These are phyloP conservation scores for Dexiosoma caninum DNA, from an alignment of 2,888 invertebrate genomes.

Conservation along the genomic window DNA sequence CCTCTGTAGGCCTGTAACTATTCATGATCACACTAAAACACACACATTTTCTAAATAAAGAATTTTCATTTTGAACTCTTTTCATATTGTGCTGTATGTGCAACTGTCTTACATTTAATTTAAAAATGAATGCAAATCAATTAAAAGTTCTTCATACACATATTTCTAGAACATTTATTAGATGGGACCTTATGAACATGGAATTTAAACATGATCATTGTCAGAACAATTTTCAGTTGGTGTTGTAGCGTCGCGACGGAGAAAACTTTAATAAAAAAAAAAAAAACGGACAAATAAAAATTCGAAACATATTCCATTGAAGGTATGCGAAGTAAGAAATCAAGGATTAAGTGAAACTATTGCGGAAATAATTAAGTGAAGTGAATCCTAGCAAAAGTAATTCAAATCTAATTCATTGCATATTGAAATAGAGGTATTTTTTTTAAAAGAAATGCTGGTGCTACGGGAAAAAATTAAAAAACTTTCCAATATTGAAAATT, in stretches of 20 bases:
- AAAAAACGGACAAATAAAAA: background rate
- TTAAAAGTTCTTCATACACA: constrained; percentile 34
- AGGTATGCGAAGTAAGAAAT: constrained; percentile 15
- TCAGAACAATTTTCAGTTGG: constrained; percentile 56
- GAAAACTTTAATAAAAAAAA: constrained; percentile 16
- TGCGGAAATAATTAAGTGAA: background rate
- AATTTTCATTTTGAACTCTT: background rate
- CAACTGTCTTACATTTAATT: constrained; percentile 25
- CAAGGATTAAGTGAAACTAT: constrained; percentile 2
- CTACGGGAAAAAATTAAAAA: background rate
- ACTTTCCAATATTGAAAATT: background rate
- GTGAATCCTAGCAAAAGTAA: constrained; percentile 48
- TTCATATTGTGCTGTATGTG: constrained; percentile 1
- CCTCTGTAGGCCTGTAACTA: too few relatives aligned
- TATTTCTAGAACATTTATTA: constrained; percentile 18
- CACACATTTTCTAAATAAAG: too few relatives aligned
- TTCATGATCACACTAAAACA: too few relatives aligned
- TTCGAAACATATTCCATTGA: background rate
- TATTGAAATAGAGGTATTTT: too few relatives aligned
- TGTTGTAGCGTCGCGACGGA: constrained; percentile 49
- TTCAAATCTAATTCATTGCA: background rate
- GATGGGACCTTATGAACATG: constrained; percentile 38
- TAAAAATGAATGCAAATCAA: constrained; percentile 58
- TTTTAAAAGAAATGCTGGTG: background rate
- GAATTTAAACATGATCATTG: constrained; percentile 61